Percentiles rank a stretch among this genome's conserved stretches.
These are phyloP conservation scores for Eretmocerus hayati DNA, from an alignment of 2,888 invertebrate genomes.

Conservation along the genomic window DNA sequence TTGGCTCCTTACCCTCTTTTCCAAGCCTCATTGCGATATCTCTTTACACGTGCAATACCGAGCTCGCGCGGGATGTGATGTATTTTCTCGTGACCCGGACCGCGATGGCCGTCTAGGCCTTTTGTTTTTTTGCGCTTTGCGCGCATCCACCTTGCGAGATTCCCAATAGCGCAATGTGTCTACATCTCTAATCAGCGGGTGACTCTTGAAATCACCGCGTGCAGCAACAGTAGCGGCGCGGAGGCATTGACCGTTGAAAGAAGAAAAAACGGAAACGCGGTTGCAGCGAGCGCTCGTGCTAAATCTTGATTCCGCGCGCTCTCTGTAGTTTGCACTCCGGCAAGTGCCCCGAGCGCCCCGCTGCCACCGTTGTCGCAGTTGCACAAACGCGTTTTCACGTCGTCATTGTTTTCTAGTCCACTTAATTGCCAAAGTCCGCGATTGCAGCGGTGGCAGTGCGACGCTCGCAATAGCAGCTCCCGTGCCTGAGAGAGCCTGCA, in stretches of 20 bases:
- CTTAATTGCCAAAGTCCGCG: slow-evolving; percentile 18
- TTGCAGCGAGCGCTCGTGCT: not conserved
- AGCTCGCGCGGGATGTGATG: no score
- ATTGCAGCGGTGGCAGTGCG: not conserved
- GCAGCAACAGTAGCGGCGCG: no score
- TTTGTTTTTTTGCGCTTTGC: not conserved
- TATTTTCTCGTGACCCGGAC: no score
- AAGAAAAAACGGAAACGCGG: not conserved
- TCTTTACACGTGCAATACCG: no score
- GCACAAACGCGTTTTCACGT: slow-evolving; percentile 8
- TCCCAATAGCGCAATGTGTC: not conserved
- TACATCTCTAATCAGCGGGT: slow-evolving; percentile 6
- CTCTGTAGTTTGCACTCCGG: not conserved
- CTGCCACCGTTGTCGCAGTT: not conserved
- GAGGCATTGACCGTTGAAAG: not conserved
- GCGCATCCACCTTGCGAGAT: not conserved
- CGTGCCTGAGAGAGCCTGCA: not conserved
- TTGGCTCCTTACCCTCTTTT: no score
- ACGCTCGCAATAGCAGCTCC: not conserved
- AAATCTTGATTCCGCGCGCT: slow-evolving; percentile 14
- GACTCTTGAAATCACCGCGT: slow-evolving; percentile 4
- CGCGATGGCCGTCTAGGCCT: no score
- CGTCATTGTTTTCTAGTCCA: slow-evolving; percentile 18
- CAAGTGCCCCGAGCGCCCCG: not conserved
- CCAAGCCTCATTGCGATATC: no score